Evolutionary conservation across 30 jellyfish, hydroid and myxozoan genomes (phyloP).

Genomic region (Turritopsis rubra): DNA sequence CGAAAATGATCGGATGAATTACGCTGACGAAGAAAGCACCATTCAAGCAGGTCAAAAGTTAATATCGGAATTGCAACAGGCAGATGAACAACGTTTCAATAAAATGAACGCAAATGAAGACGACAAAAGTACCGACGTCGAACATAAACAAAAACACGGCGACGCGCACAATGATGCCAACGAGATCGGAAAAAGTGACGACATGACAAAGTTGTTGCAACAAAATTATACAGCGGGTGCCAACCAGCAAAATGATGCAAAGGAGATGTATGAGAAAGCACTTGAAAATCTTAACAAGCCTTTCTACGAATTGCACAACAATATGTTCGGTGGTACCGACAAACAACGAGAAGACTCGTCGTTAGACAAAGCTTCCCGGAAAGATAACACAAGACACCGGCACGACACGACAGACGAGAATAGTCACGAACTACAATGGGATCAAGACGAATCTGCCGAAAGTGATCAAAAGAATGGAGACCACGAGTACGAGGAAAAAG

Average conservation of each 20-base stretch:
- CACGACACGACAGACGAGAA: neutral
- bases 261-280: neutral
- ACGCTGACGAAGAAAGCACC: neutral
- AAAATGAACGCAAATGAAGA: neutral
- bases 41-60: neutral
- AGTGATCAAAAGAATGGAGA: neutral
- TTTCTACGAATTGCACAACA: neutral
- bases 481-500: neutral
- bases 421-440: slow-evolving; percentile 8
- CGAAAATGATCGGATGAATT: neutral
- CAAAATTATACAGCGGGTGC: neutral
- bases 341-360: neutral
- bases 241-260: neutral
- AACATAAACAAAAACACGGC: no score
- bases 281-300: neutral
- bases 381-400: neutral
- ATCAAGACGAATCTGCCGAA: slow-evolving; percentile 2
- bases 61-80: neutral
- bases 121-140: neutral
- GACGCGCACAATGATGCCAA: neutral
- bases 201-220: neutral
- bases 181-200: neutral
- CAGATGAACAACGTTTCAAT: neutral
- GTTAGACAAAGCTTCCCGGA: neutral
- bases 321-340: neutral